Percentiles rank a stretch among this genome's conserved stretches.
Evolutionary conservation across 2,113 vertebrate genomes (phyloP).

Genomic region (Nothoprocta perdicaria): DNA sequence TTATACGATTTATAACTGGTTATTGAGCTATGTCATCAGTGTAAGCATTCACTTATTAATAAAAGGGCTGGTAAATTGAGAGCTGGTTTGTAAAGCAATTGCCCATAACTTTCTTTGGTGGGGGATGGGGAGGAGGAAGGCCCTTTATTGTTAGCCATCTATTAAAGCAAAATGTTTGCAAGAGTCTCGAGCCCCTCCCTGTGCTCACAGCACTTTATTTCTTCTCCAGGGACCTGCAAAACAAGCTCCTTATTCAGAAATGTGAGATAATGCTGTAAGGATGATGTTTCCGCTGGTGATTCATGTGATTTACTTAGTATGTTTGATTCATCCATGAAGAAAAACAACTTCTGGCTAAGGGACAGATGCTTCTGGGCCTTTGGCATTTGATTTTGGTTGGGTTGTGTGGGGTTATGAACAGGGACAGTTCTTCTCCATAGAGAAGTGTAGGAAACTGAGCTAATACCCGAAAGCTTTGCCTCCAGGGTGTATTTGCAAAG

Average conservation of each 20-base stretch:
- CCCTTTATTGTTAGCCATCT: conserved; percentile 6
- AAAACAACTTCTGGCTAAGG: conserved; percentile 56
- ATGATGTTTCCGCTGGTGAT: conserved; percentile 65
- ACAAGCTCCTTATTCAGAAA: conserved; percentile 65
- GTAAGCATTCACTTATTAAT: conserved; percentile 18
- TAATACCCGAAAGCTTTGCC: neutral
- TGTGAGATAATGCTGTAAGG: conserved; percentile 54
- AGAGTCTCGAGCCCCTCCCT: conserved; percentile 21
- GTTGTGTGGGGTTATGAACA: conserved; percentile 18
- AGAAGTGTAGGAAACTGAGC: neutral
- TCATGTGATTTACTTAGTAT: conserved; percentile 60
- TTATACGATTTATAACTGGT: conserved; percentile 24
- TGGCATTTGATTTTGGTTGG: conserved; percentile 42
- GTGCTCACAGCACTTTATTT: conserved; percentile 15
- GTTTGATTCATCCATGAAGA: conserved; percentile 41
- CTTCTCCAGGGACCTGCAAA: conserved; percentile 35
- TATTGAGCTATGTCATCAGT: conserved; percentile 44
- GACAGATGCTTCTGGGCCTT: conserved; percentile 25
- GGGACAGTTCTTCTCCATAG: neutral
- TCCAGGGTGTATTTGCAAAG: neutral
- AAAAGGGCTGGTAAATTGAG: conserved; percentile 4
- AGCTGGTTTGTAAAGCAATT: conserved; percentile 28
- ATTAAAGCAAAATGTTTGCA: neutral
- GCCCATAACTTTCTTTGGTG: neutral
- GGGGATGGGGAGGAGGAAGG: neutral